Evolutionary conservation across 1,140 invertebrate genomes (phyloP).

Genomic region (Arion vulgaris): DNA sequence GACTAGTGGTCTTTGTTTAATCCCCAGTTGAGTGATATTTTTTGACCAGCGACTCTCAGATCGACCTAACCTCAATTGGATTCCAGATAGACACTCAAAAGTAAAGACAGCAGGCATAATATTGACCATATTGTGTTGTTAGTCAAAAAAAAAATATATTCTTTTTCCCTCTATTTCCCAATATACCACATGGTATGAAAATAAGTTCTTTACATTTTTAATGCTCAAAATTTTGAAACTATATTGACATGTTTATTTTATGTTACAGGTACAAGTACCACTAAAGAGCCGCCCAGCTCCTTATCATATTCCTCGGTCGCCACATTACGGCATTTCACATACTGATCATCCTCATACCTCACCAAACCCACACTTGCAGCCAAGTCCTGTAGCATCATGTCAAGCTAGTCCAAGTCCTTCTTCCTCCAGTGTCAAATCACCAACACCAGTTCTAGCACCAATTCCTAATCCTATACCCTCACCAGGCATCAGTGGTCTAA

Average conservation of each 20-base stretch:
- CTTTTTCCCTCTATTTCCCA: neutral
- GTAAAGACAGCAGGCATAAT: no score
- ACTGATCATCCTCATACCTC: slow-evolving; percentile 37
- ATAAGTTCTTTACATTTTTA: no score
- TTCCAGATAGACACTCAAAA: no score
- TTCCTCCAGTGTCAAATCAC: slow-evolving; percentile 35
- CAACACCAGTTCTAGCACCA: slow-evolving; percentile 23
- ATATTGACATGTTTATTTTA: no score
- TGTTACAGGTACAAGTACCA: slow-evolving; percentile 58
- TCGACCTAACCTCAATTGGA: no score
- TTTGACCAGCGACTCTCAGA: no score
- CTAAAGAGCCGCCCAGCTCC: slow-evolving; percentile 61
- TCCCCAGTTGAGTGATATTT: no score
- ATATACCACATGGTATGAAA: no score
- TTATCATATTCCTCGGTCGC: slow-evolving; percentile 63
- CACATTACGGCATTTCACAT: slow-evolving; percentile 47
- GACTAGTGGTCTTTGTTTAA: no score
- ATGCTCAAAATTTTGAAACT: no score
- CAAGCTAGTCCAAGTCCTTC: slow-evolving; percentile 42
- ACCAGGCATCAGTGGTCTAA: slow-evolving; percentile 28
- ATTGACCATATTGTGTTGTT: no score
- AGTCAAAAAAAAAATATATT: neutral
- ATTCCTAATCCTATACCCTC: slow-evolving; percentile 35
- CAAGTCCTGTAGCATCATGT: slow-evolving; percentile 31
- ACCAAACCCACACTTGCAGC: no score